phyloP scores from a whole-genome alignment of 1,140 invertebrate genomes.

The Geopemphigus sp. region DNA sequence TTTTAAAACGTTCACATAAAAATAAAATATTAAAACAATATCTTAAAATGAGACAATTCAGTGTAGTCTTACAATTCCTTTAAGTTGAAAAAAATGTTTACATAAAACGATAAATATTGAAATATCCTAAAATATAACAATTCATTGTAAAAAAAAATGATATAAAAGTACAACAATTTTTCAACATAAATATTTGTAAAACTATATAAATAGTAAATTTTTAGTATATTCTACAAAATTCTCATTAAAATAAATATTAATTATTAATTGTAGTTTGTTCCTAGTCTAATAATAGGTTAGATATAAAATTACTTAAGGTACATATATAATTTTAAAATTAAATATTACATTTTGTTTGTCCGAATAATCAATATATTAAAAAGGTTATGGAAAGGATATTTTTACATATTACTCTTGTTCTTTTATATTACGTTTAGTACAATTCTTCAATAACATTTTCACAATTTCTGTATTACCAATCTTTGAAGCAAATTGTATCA shows the following conservation, averaged over 20 bases:
- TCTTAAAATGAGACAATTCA: not conserved
- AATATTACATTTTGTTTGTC: constrained; percentile 25
- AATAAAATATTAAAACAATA: not conserved
- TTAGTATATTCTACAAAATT: not conserved
- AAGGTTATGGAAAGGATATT: not conserved
- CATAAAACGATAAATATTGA: constrained; percentile 26
- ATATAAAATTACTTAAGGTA: constrained; percentile 25
- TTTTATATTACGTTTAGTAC: not conserved
- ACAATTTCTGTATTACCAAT: constrained; percentile 34
- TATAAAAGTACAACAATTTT: constrained; percentile 30
- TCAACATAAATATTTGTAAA: constrained; percentile 23
- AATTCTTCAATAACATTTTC: constrained; percentile 18
- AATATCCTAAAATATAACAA: constrained; percentile 25
- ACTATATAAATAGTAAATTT: constrained; percentile 5
- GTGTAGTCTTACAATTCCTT: constrained; percentile 15
- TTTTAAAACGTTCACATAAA: not conserved
- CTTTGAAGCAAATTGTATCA: constrained; percentile 3
- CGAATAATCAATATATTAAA: not conserved
- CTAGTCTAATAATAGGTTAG: constrained; percentile 24
- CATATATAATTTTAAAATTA: constrained; percentile 20
- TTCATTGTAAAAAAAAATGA: constrained; percentile 15
- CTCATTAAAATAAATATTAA: constrained; percentile 25
- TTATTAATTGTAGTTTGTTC: not conserved
- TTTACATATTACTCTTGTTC: not conserved
- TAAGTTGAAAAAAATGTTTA: constrained; percentile 6